phyloP scores from a whole-genome alignment of 2,888 invertebrate genomes.

The Hypselothyrea guttata region DNA sequence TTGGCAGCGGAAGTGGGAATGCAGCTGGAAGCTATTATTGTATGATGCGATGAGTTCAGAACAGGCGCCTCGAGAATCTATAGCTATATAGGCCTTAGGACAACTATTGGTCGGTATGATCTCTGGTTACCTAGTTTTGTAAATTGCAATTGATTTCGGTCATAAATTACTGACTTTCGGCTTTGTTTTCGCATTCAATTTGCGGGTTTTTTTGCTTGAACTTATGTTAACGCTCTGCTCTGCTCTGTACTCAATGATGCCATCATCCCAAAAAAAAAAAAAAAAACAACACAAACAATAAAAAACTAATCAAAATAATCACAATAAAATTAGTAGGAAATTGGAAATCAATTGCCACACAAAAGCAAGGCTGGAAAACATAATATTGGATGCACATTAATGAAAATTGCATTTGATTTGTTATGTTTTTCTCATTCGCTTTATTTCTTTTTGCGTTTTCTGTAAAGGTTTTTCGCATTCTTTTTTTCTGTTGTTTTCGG shows the following conservation, averaged over 20 bases:
- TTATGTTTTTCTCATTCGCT: slow-evolving; percentile 51
- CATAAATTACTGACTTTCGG: slow-evolving; percentile 75
- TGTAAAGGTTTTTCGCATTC: slow-evolving; percentile 58
- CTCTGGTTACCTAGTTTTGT: neutral
- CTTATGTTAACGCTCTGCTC: slow-evolving; percentile 43
- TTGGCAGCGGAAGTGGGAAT: too few relatives aligned
- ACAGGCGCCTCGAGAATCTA: slow-evolving; percentile 33
- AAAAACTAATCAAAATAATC: neutral
- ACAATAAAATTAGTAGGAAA: slow-evolving; percentile 36
- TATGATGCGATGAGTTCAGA: slow-evolving; percentile 56
- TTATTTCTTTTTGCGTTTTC: slow-evolving; percentile 48
- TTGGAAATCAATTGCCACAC: slow-evolving; percentile 57
- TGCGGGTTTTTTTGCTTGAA: slow-evolving; percentile 19
- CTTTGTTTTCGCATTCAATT: slow-evolving; percentile 11
- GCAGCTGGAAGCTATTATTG: slow-evolving; percentile 4
- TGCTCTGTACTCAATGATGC: slow-evolving; percentile 79
- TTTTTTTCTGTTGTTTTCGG: slow-evolving; percentile 17
- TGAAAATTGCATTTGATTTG: slow-evolving; percentile 68
- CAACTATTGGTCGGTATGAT: too few relatives aligned
- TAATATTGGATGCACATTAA: slow-evolving; percentile 57
- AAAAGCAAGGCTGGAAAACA: slow-evolving; percentile 48
- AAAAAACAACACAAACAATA: slow-evolving; percentile 16
- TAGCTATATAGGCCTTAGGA: too few relatives aligned
- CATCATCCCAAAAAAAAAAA: slow-evolving; percentile 78
- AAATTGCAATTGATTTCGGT: neutral